Conservation (phyloP, 2,888 invertebrate genomes). For the Caenorhabditis sp. region DNA sequence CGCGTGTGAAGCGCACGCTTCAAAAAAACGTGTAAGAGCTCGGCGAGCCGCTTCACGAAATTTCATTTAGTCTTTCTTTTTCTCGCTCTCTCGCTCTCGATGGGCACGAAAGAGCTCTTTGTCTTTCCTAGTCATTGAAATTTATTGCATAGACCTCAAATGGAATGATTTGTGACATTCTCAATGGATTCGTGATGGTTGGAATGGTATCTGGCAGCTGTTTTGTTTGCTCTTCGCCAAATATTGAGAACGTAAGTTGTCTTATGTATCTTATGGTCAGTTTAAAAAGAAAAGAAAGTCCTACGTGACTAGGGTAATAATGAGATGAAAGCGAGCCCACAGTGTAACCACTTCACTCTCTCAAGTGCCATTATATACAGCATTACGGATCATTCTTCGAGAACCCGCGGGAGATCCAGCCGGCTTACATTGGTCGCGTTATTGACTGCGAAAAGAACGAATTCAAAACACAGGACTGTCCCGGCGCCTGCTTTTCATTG, state of each 20-base stretch:
- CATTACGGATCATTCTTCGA: constrained; percentile 64
- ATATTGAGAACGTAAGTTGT: constrained; percentile 62
- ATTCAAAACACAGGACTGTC: constrained; percentile 54
- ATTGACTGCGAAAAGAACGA: constrained; percentile 47
- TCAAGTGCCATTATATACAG: no score
- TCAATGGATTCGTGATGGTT: constrained; percentile 14
- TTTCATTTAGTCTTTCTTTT: constrained; percentile 32
- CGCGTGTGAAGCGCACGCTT: constrained; percentile 13
- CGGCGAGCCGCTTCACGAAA: constrained; percentile 18
- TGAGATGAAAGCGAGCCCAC: no score
- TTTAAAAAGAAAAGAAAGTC: no score
- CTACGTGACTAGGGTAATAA: no score
- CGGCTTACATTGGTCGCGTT: constrained; percentile 35
- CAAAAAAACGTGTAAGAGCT: constrained; percentile 8
- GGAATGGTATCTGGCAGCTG: constrained; percentile 50
- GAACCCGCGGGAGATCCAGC: constrained; percentile 62
- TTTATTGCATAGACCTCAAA: constrained; percentile 7
- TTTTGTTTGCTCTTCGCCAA: constrained; percentile 58
- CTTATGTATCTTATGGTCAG: no score
- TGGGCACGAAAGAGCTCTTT: constrained; percentile 7
- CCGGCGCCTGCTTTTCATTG: constrained; percentile 54
- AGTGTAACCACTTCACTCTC: no score
- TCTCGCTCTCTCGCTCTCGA: constrained; percentile 3
- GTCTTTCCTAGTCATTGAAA: not conserved
- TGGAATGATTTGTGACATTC: constrained; percentile 37